phyloP scores from a whole-genome alignment of 2,888 invertebrate genomes.

The Entomobrya proxima region DNA sequence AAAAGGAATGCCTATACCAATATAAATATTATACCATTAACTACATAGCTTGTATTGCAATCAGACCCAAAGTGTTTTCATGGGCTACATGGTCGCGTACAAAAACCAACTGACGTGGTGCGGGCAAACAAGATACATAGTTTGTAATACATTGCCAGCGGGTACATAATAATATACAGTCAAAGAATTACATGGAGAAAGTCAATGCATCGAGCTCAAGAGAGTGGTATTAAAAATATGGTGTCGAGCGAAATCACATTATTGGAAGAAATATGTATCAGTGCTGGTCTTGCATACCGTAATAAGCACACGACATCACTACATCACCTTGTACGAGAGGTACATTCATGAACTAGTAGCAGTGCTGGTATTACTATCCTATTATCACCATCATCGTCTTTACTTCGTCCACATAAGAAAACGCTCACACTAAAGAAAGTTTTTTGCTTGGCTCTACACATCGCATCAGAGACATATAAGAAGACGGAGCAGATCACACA shows the following conservation, averaged over 20 bases:
- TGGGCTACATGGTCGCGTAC: neutral
- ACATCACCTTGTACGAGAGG: neutral
- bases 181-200: constrained; percentile 3
- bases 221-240: neutral
- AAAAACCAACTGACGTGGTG: constrained; percentile 5
- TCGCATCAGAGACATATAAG: neutral
- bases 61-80: constrained; percentile 3
- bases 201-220: neutral
- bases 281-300: neutral
- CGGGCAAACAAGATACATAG: neutral
- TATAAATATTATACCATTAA: neutral
- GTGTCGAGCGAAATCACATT: neutral
- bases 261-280: neutral
- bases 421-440: neutral
- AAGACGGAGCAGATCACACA: neutral
- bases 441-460: neutral
- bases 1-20: neutral
- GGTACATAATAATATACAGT: neutral
- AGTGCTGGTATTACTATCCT: neutral
- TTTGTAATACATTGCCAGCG: neutral
- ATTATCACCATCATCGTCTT: constrained; percentile 8
- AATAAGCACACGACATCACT: neutral
- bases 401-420: neutral
- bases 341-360: neutral
- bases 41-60: neutral